These are phyloP conservation scores for Centroberyx gerrardi DNA, from an alignment of 2,797 vertebrate genomes.

Conservation along the genomic window DNA sequence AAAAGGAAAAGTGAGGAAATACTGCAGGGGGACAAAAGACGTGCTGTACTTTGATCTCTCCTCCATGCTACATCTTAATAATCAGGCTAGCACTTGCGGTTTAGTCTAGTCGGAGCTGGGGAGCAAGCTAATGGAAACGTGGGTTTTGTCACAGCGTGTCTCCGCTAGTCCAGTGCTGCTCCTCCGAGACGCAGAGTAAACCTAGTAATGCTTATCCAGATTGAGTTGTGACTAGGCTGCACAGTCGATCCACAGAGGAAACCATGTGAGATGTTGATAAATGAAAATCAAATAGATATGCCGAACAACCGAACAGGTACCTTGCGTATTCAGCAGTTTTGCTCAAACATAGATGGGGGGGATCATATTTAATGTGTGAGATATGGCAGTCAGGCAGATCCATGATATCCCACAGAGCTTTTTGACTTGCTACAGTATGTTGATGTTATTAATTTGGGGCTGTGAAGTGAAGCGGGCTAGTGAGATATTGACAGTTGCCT, in stretches of 20 bases:
- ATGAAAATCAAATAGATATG: neutral
- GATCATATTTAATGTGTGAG: neutral
- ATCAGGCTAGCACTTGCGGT: constrained; percentile 21
- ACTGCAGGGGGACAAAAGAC: neutral
- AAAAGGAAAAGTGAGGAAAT: neutral
- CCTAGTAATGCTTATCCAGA: neutral
- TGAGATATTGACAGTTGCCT: constrained; percentile 43
- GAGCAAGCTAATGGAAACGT: constrained; percentile 17
- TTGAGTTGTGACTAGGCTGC: neutral
- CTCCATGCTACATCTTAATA: constrained; percentile 16
- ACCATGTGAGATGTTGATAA: constrained; percentile 6
- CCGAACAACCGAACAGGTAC: neutral
- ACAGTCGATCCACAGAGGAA: constrained; percentile 3
- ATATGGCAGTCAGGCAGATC: constrained; percentile 10
- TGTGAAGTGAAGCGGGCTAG: constrained; percentile 31
- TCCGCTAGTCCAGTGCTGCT: neutral
- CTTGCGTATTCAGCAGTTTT: constrained; percentile 37
- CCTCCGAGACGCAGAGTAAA: constrained; percentile 4
- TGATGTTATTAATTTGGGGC: constrained; percentile 39
- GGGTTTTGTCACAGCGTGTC: constrained; percentile 2
- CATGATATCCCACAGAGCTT: constrained; percentile 23
- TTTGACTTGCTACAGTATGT: constrained; percentile 34
- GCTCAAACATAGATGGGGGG: neutral
- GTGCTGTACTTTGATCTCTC: constrained; percentile 9
- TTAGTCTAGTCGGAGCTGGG: neutral